phyloP scores from a whole-genome alignment of 2,113 vertebrate genomes.

The Corythoichthys haematopterus region DNA sequence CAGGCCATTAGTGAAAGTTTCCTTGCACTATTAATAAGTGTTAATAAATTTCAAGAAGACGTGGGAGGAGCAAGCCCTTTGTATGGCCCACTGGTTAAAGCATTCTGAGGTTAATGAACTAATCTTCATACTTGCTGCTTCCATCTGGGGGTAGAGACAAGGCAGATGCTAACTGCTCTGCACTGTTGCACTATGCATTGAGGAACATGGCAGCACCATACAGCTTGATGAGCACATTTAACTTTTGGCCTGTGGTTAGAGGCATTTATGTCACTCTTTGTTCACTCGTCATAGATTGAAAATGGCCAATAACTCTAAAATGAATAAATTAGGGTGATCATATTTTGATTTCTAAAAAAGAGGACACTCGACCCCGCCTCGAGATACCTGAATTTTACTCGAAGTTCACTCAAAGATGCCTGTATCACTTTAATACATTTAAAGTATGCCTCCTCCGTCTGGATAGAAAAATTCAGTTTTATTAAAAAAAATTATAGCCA shows the following conservation, averaged over 20 bases:
- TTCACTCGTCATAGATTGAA: constrained; percentile 1
- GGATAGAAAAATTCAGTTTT: too few relatives aligned
- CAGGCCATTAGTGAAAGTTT: constrained; percentile 62
- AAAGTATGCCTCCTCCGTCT: too few relatives aligned
- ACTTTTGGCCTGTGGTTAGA: constrained; percentile 25
- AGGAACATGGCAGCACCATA: constrained; percentile 44
- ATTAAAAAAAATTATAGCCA: too few relatives aligned
- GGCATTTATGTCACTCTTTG: constrained; percentile 5
- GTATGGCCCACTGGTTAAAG: constrained; percentile 63
- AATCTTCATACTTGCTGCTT: constrained; percentile 68
- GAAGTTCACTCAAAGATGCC: too few relatives aligned
- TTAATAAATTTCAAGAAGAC: constrained; percentile 69
- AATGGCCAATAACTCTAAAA: constrained; percentile 1
- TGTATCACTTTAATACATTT: too few relatives aligned
- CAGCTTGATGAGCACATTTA: constrained; percentile 31
- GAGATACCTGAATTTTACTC: too few relatives aligned
- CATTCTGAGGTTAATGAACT: constrained; percentile 74
- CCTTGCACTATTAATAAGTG: constrained; percentile 62
- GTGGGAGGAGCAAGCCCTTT: constrained; percentile 55
- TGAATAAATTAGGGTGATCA: too few relatives aligned
- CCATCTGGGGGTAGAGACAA: constrained; percentile 62
- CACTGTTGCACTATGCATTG: constrained; percentile 34
- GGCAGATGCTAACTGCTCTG: constrained; percentile 52
- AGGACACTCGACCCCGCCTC: too few relatives aligned
- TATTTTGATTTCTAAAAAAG: too few relatives aligned